These are phyloP conservation scores for Frankliniella fusca DNA, from an alignment of 2,888 invertebrate species.

Conservation along the genomic window DNA sequence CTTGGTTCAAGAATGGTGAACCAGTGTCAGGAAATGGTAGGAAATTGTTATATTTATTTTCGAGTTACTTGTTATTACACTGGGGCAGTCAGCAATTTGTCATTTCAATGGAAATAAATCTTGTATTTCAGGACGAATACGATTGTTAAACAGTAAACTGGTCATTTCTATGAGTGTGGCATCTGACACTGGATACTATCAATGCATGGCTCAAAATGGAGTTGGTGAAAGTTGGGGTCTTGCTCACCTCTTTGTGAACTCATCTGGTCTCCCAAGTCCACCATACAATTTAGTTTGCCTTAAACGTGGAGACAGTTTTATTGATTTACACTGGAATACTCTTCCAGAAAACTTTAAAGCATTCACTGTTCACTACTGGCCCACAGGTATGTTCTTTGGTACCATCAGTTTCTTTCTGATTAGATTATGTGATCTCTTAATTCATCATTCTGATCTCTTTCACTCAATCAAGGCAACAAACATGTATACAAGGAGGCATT, in stretches of 20 bases:
- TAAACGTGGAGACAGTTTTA: neutral
- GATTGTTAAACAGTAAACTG: neutral
- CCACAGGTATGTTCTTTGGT: neutral
- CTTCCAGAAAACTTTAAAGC: neutral
- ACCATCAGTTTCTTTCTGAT: neutral
- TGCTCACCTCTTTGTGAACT: neutral
- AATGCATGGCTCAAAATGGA: neutral
- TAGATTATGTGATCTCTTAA: neutral
- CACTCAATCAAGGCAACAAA: neutral
- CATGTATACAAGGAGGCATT: neutral
- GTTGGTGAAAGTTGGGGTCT: neutral
- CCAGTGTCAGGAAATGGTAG: neutral
- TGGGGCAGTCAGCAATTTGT: neutral
- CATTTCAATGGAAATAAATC: neutral
- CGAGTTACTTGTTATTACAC: neutral
- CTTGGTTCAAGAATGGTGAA: neutral
- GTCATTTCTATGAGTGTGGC: neutral
- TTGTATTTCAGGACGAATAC: neutral
- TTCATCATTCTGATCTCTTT: neutral
- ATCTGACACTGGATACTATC: slow-evolving; percentile 1
- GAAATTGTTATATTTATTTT: neutral
- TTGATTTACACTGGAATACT: neutral
- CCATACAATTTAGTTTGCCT: neutral
- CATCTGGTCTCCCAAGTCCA: neutral
- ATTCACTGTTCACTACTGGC: neutral